Evolutionary conservation across 2,113 vertebrate species (phyloP), one percentile per base, ranked within the genome.

Genomic region (Phylloscopus trochilus): DNA sequence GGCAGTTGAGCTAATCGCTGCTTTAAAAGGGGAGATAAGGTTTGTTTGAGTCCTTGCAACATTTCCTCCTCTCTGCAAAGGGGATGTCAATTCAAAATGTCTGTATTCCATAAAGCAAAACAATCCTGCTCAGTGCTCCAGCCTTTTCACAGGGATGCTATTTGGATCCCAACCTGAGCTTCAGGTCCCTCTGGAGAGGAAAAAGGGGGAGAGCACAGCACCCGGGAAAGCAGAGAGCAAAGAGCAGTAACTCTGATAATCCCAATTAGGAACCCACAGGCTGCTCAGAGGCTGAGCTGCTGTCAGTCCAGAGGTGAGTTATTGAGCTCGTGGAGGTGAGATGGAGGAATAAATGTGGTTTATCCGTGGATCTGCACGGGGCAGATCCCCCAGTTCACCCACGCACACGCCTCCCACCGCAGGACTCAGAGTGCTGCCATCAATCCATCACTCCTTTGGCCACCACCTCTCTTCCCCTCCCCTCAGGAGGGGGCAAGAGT

Each of bases 71-170:
- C 14, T 30, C 39, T 4, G 0, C 17, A 15, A 59, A 82, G 3
- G 17, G 6, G 8, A 8, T 0, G 0, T 2, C 18, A 35, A n/a
- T 8, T 9, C 8, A 47, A 35, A 41, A 6, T 5, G 4, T 4
- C 18, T 18, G 6, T 55, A 6, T 23, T 33, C 27, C 59, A 35
- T 41, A 56, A 35, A 67, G 27, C 3, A 33, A 75, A 75, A 35
- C 1, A 27, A 82, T 31, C 33, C 56, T 67, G 16, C 24, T 60
- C 26, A 28, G 33, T 10, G 35, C 22, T 37, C n/a, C 39, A 41
- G 43, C 31, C 49, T 3, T 55, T 44, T 30, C 63, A n/a, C 11
- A 4, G 0, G 7, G 58, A 27, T 24, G 14, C n/a, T 1, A 14
- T 27, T 39, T 63, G 46, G 24, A 41, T 68, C 35, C 43, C 58